Percentiles rank a stretch among this genome's conserved stretches.
These are phyloP conservation scores for Gorsachius goisagi DNA, from an alignment of 2,113 vertebrate species.

Conservation along the genomic window DNA sequence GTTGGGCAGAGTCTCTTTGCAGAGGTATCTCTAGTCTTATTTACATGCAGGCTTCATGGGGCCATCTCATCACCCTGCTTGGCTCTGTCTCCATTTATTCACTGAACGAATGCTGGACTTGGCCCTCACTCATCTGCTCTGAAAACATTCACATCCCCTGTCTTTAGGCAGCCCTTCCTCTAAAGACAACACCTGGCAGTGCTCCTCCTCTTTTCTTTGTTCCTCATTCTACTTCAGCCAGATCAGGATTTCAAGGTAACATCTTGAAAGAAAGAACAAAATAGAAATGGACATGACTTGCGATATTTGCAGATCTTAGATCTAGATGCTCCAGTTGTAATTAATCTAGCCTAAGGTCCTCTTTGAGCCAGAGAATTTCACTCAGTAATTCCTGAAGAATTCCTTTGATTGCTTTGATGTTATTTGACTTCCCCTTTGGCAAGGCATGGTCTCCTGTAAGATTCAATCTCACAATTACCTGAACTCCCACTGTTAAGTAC, in stretches of 20 bases:
- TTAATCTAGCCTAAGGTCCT: constrained; percentile 3
- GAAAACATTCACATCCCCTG: background rate
- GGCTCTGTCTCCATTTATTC: background rate
- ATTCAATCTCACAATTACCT: constrained; percentile 47
- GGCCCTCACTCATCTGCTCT: background rate
- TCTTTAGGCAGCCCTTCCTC: background rate
- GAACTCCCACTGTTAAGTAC: constrained; percentile 16
- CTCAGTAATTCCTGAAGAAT: constrained; percentile 37
- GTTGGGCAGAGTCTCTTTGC: background rate
- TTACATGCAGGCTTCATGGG: background rate
- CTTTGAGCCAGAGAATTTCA: background rate
- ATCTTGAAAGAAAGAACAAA: background rate
- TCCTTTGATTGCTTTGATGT: constrained; percentile 52
- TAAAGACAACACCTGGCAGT: background rate
- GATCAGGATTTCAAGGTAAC: background rate
- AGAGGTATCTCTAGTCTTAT: background rate
- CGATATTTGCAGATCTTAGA: background rate
- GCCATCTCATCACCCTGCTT: background rate
- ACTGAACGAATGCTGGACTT: background rate
- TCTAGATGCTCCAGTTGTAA: background rate
- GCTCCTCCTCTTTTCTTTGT: background rate
- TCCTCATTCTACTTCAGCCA: background rate
- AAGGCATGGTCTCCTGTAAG: constrained; percentile 6
- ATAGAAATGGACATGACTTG: background rate
- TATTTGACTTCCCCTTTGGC: constrained; percentile 46